Percentiles rank a stretch among this genome's conserved stretches.
Evolutionary conservation across 2,888 invertebrate species (phyloP).

Genomic region (Brassicogethes aeneus): DNA sequence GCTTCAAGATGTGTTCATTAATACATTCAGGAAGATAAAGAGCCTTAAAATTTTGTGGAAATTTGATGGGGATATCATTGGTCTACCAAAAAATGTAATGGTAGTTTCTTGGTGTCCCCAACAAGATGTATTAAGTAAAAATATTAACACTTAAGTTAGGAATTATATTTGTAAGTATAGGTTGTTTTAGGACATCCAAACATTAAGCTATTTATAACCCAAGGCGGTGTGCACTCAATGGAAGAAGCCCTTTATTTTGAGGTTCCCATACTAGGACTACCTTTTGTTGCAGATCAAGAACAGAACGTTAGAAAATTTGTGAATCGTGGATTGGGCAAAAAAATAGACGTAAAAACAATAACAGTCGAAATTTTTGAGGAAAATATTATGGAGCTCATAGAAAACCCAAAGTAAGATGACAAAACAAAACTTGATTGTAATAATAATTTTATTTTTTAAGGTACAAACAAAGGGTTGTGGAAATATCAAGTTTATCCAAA

Average conservation of each 20-base stretch:
- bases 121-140: conserved; percentile 29
- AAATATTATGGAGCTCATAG: conserved; percentile 25
- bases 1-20: conserved; percentile 27
- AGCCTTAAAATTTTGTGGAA: conserved; percentile 42
- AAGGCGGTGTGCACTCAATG: conserved; percentile 42
- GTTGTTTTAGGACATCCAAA: conserved; percentile 22
- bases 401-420: conserved; percentile 23
- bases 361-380: conserved; percentile 18
- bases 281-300: conserved; percentile 24
- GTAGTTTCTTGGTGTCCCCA: conserved; percentile 39
- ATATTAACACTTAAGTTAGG: neutral
- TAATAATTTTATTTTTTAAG: conserved; percentile 16
- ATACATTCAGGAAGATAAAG: conserved; percentile 34
- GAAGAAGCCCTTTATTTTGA: conserved; percentile 39
- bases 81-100: conserved; percentile 34
- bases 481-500: conserved; percentile 16
- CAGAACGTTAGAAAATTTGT: conserved; percentile 20
- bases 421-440: neutral
- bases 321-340: conserved; percentile 18
- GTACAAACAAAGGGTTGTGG: conserved; percentile 19
- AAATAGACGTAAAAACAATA: conserved; percentile 14
- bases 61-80: conserved; percentile 34
- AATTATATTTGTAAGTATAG: neutral
- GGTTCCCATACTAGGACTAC: conserved; percentile 30
- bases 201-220: conserved; percentile 35